Evolutionary conservation across 2,113 vertebrate species (phyloP).

Genomic region (Oplegnathus fasciatus): DNA sequence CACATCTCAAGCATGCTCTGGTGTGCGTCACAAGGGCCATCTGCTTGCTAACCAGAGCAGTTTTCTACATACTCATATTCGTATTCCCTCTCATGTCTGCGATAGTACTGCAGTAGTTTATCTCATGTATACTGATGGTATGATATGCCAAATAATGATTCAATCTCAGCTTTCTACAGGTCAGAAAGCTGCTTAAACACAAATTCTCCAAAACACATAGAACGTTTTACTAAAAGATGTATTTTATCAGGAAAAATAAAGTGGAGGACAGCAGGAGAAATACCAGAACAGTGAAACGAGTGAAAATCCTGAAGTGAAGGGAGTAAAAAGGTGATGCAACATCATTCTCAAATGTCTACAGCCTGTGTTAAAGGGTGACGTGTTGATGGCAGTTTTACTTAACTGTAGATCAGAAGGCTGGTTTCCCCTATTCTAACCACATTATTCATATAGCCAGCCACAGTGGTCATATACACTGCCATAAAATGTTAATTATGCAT

Average conservation of each 20-base stretch:
- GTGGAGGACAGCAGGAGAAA: not conserved
- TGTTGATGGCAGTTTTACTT: not conserved
- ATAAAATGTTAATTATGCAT: not conserved
- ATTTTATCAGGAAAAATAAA: not conserved
- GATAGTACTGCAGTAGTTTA: slow-evolving; percentile 11
- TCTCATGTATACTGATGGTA: not conserved
- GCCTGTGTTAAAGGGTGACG: not conserved
- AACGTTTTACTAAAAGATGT: not conserved
- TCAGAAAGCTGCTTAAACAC: not conserved
- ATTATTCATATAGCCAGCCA: not conserved
- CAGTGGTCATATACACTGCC: not conserved
- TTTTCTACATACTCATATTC: slow-evolving; percentile 63
- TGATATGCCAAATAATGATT: not conserved
- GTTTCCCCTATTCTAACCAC: not conserved
- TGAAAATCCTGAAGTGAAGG: not conserved
- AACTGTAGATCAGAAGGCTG: not conserved
- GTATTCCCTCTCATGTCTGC: slow-evolving; percentile 40
- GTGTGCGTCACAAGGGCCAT: slow-evolving; percentile 81
- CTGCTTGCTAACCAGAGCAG: slow-evolving; percentile 77
- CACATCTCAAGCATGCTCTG: slow-evolving; percentile 62
- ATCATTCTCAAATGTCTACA: not conserved
- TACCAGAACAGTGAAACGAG: not conserved
- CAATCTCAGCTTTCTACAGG: not conserved
- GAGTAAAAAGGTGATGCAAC: not conserved
- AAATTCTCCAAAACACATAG: not conserved